phyloP scores from a whole-genome alignment of 2,113 vertebrate species.

The Nycticorax nycticorax region DNA sequence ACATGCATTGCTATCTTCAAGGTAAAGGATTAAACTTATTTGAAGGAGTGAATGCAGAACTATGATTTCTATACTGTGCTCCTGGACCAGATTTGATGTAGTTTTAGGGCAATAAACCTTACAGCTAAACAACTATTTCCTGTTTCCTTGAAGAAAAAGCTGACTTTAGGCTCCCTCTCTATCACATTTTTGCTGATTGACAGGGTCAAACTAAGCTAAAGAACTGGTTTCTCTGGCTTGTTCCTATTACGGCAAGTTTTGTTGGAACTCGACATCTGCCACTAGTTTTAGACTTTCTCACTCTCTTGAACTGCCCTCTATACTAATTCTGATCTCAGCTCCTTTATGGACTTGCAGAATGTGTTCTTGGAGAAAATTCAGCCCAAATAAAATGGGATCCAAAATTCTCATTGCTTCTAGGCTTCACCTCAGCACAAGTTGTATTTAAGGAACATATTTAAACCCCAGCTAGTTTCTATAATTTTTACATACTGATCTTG shows the following conservation, averaged over 20 bases:
- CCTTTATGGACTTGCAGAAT: background rate
- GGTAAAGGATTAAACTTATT: background rate
- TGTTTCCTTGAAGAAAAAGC: background rate
- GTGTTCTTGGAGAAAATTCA: background rate
- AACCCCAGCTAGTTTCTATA: background rate
- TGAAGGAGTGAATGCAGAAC: background rate
- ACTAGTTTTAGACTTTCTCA: background rate
- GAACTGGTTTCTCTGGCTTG: background rate
- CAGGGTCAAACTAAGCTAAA: background rate
- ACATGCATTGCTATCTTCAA: background rate
- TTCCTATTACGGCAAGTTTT: background rate
- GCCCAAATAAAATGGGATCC: background rate
- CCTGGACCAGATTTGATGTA: background rate
- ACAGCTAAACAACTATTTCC: background rate
- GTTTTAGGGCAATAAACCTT: background rate
- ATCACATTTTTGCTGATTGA: background rate
- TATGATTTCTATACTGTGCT: background rate
- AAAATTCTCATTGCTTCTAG: background rate
- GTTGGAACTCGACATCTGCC: background rate
- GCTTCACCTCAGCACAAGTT: background rate
- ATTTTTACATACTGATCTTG: background rate
- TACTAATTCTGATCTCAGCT: background rate
- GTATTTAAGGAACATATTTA: background rate
- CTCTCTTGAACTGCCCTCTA: background rate
- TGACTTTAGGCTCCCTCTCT: background rate